phyloP scores from a whole-genome alignment of 2,113 vertebrate genomes.

The Erpornis zantholeuca region DNA sequence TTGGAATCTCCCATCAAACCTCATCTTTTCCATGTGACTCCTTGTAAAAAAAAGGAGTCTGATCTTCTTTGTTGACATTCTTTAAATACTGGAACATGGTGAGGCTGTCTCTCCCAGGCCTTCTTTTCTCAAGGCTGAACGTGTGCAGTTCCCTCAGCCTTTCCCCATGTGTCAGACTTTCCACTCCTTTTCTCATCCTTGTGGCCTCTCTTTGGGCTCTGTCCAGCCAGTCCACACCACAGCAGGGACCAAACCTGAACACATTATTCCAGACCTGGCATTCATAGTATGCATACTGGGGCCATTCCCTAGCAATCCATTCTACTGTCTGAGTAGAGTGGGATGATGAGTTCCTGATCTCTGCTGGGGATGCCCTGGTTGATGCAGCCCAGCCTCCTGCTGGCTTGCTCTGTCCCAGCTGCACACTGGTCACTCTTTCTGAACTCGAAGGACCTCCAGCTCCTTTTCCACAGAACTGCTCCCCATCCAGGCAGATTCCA shows the following conservation, averaged over 20 bases:
- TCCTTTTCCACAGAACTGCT: background rate
- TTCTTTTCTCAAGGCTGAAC: background rate
- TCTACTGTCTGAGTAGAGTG: background rate
- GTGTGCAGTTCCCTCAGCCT: accelerated
- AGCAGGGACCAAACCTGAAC: background rate
- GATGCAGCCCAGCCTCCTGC: background rate
- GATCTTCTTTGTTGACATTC: too few species aligned
- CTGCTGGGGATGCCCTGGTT: background rate
- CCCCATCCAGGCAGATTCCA: background rate
- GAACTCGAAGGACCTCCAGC: background rate
- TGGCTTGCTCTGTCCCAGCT: background rate
- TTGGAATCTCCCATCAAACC: background rate
- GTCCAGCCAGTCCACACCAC: background rate
- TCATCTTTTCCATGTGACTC: background rate
- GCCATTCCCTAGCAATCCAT: background rate
- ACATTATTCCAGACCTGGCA: background rate
- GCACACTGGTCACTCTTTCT: background rate
- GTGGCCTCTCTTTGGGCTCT: background rate
- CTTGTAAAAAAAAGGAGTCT: background rate
- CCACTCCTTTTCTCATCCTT: background rate
- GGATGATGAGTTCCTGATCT: background rate
- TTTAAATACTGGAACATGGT: background rate
- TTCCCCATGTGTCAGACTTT: background rate
- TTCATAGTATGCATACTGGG: too few species aligned
- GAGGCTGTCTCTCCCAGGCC: background rate